phyloP scores from a whole-genome alignment of 2,797 vertebrate genomes.

The Poeciliopsis turneri region DNA sequence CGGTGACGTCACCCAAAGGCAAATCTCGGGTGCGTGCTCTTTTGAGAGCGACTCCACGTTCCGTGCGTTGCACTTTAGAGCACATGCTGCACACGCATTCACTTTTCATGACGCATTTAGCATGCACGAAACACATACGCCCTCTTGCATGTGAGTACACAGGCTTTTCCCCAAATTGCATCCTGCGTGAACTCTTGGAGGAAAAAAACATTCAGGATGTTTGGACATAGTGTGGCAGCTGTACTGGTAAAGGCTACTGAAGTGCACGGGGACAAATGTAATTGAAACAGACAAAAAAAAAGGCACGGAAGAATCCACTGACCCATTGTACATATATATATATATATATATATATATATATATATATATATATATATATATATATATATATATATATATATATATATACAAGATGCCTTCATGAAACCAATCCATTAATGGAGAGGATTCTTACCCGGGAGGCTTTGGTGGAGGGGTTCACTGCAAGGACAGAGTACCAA shows the following conservation, averaged over 20 bases:
- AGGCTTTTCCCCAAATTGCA: constrained; percentile 29
- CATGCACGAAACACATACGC: background rate
- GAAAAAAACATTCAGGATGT: constrained; percentile 36
- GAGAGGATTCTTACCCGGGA: constrained; percentile 52
- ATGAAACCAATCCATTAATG: constrained; percentile 35
- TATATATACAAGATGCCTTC: constrained; percentile 15
- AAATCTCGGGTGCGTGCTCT: constrained; percentile 25
- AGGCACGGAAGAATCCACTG: background rate
- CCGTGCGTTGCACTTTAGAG: constrained; percentile 23
- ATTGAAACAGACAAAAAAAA: constrained; percentile 19
- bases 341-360: no score
- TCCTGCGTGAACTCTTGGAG: constrained; percentile 51
- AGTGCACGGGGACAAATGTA: constrained; percentile 43
- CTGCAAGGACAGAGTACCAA: constrained; percentile 52
- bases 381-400: background rate
- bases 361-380: background rate
- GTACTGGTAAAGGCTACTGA: constrained; percentile 45
- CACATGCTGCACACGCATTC: background rate
- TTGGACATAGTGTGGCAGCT: constrained; percentile 60
- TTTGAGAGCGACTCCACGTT: constrained; percentile 36
- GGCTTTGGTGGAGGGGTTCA: constrained; percentile 62
- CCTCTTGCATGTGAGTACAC: constrained; percentile 1
- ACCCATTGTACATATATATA: constrained; percentile 3
- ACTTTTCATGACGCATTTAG: constrained; percentile 12
- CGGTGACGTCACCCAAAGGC: constrained; percentile 51